Evolutionary conservation across 2,888 invertebrate species (phyloP).

Genomic region (Quadriops clusia): DNA sequence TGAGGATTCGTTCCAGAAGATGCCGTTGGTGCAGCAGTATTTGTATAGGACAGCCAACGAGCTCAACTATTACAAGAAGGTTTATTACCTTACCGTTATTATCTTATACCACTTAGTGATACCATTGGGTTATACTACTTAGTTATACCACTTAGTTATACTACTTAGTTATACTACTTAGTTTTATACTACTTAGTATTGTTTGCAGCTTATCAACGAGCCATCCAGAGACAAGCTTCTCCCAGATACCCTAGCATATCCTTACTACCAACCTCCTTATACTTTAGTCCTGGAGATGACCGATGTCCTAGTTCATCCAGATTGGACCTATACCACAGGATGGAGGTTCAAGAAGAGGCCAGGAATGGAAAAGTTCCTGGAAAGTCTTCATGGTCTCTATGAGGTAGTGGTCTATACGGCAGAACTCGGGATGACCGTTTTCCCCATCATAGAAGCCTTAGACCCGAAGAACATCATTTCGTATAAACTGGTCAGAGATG

Average conservation of each 20-base stretch:
- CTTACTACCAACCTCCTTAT: conserved; percentile 93
- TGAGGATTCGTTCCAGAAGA: conserved; percentile 60
- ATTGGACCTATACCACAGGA: conserved; percentile 96
- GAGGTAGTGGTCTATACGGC: conserved; percentile 95
- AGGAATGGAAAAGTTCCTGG: conserved; percentile 81
- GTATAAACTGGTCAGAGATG: conserved; percentile 86
- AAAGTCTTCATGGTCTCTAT: conserved; percentile 51
- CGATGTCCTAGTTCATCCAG: conserved; percentile 91
- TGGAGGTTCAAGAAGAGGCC: conserved; percentile 98
- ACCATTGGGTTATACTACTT: too few species aligned
- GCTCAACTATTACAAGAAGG: conserved; percentile 30
- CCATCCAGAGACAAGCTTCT: conserved; percentile 88
- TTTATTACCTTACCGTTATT: too few species aligned
- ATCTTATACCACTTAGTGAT: too few species aligned
- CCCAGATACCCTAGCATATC: conserved; percentile 83
- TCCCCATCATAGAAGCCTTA: conserved; percentile 82
- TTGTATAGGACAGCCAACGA: conserved; percentile 47
- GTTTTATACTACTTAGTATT: conserved; percentile 1
- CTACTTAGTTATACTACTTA: neutral
- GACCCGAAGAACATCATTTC: conserved; percentile 84
- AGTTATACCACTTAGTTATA: too few species aligned
- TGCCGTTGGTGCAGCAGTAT: conserved; percentile 58
- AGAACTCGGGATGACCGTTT: conserved; percentile 91
- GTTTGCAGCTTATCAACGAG: conserved; percentile 68
- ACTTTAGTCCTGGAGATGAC: conserved; percentile 93